A percentile compares a stretch with the other conserved stretches of the same genome.
phyloP scores from a whole-genome alignment of 2,113 vertebrate genomes.

The Syngnathus floridae region DNA sequence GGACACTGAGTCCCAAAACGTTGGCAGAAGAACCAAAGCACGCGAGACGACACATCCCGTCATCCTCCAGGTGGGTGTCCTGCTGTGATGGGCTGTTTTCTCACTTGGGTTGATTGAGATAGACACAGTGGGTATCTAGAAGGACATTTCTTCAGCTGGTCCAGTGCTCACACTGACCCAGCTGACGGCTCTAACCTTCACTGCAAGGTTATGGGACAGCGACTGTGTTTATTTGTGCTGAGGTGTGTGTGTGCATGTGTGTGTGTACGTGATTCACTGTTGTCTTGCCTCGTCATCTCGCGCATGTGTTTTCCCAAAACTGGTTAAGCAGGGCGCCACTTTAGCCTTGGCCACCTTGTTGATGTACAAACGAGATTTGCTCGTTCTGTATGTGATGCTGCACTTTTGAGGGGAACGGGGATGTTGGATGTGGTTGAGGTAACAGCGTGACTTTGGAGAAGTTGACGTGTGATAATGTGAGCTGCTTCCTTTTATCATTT shows the following conservation, averaged over 20 bases:
- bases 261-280: not conserved
- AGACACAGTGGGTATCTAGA: slow-evolving; percentile 61
- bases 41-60: slow-evolving; percentile 29
- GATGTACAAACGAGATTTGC: slow-evolving; percentile 48
- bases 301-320: slow-evolving; percentile 31
- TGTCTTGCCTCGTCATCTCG: slow-evolving; percentile 6
- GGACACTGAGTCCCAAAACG: slow-evolving; percentile 28
- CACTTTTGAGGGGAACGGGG: not conserved
- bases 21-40: slow-evolving; percentile 35
- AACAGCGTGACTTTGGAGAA: not conserved
- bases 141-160: slow-evolving; percentile 70
- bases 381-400: slow-evolving; percentile 1
- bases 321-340: slow-evolving; percentile 58
- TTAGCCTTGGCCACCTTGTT: slow-evolving; percentile 58
- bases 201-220: slow-evolving; percentile 57
- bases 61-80: slow-evolving; percentile 51
- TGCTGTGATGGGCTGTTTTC: slow-evolving; percentile 39
- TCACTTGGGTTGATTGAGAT: slow-evolving; percentile 38
- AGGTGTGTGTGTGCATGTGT: slow-evolving; percentile 30
- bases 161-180: slow-evolving; percentile 53
- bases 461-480: no score
- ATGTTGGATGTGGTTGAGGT: not conserved
- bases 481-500: not conserved
- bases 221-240: slow-evolving; percentile 59
- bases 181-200: slow-evolving; percentile 65